phyloP scores from a whole-genome alignment of 2,797 vertebrate genomes.

The Chaetodon trifasciatus region DNA sequence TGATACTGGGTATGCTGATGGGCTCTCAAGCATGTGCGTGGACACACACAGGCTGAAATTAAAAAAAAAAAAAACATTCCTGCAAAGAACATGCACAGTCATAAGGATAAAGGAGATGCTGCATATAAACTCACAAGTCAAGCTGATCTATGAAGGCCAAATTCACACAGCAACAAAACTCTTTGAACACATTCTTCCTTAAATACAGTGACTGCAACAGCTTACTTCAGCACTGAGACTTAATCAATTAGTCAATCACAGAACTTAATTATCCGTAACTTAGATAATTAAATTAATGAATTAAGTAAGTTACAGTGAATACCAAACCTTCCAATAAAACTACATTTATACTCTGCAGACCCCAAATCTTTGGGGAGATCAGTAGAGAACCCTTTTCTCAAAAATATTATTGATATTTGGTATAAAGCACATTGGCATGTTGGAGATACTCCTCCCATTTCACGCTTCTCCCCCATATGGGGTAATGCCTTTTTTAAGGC shows the following conservation, averaged over 20 bases:
- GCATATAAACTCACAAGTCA: slow-evolving; percentile 5
- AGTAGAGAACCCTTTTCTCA: too few relatives aligned
- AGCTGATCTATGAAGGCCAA: neutral
- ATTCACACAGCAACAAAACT: slow-evolving; percentile 1
- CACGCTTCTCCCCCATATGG: too few relatives aligned
- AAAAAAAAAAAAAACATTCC: neutral
- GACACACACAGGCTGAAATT: neutral
- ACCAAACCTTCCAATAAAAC: too few relatives aligned
- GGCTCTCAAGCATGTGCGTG: slow-evolving; percentile 18
- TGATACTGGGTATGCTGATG: slow-evolving; percentile 29
- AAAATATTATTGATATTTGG: too few relatives aligned
- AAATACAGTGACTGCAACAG: neutral
- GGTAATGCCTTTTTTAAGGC: too few relatives aligned
- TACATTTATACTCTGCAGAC: too few relatives aligned
- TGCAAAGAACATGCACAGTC: neutral
- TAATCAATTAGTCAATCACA: neutral
- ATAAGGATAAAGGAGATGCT: neutral
- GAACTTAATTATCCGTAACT: neutral
- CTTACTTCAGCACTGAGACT: neutral
- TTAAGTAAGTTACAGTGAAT: too few relatives aligned
- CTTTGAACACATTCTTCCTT: neutral
- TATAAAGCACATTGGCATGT: too few relatives aligned
- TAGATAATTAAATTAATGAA: too few relatives aligned
- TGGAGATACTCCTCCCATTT: too few relatives aligned
- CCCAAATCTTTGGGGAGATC: too few relatives aligned